Evolutionary conservation across 2,888 invertebrate genomes (phyloP).

Genomic region (Melipona bicolor): DNA sequence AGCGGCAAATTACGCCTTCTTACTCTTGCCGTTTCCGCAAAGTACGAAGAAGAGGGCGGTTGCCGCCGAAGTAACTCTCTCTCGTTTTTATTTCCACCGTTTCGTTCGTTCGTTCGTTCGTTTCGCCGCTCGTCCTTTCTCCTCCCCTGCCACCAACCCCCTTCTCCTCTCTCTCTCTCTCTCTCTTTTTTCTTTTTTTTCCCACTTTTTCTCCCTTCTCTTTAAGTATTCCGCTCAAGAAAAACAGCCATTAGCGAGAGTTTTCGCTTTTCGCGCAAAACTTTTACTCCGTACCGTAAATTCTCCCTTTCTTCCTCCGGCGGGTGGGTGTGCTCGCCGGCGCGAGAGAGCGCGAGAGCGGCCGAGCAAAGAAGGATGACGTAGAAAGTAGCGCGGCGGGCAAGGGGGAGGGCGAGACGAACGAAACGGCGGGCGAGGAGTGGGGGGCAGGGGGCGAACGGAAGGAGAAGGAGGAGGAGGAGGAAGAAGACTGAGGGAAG

Average conservation of each 20-base stretch:
- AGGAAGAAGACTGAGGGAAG: slow-evolving; percentile 30
- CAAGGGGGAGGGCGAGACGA: slow-evolving; percentile 28
- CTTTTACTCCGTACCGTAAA: slow-evolving; percentile 78
- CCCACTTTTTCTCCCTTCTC: slow-evolving; percentile 61
- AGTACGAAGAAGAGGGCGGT: slow-evolving; percentile 51
- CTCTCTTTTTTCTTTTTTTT: background rate
- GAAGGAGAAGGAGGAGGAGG: slow-evolving; percentile 9
- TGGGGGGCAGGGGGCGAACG: slow-evolving; percentile 19
- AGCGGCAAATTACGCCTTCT: slow-evolving; percentile 80
- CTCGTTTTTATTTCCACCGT: slow-evolving; percentile 79
- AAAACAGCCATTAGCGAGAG: slow-evolving; percentile 84
- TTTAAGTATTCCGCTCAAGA: slow-evolving; percentile 83
- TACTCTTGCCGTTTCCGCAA: slow-evolving; percentile 68
- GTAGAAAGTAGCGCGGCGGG: slow-evolving; percentile 20
- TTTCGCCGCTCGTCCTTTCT: slow-evolving; percentile 6
- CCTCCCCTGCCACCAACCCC: background rate
- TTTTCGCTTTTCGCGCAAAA: slow-evolving; percentile 84
- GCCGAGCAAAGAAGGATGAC: slow-evolving; percentile 54
- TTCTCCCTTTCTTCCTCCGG: slow-evolving; percentile 61
- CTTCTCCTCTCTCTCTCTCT: background rate
- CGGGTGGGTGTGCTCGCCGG: slow-evolving; percentile 5
- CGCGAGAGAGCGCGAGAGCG: slow-evolving; percentile 24
- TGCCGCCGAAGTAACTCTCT: slow-evolving; percentile 65
- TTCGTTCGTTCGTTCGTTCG: slow-evolving; percentile 37
- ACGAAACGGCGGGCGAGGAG: slow-evolving; percentile 20